Conservation (phyloP, 2,888 invertebrate species). For the Protonemura montana region DNA sequence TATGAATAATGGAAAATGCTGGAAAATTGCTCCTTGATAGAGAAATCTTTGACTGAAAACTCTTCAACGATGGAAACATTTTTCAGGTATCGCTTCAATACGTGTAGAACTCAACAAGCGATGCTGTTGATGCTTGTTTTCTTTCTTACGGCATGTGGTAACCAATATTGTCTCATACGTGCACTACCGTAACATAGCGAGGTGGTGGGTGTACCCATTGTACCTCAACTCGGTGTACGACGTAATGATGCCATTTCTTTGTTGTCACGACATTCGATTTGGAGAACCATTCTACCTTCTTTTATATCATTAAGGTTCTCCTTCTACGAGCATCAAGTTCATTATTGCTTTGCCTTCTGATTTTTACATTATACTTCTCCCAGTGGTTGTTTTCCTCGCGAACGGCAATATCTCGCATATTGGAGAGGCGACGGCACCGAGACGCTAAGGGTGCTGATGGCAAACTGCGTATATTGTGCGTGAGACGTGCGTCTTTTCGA, state of each 20-base stretch:
- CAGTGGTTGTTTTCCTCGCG: not conserved
- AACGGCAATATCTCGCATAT: not conserved
- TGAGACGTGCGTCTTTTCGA: not conserved
- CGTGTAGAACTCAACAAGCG: not conserved
- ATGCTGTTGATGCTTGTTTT: not conserved
- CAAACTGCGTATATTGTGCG: constrained; percentile 12
- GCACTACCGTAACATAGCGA: not conserved
- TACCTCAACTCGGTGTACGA: not conserved
- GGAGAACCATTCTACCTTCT: not conserved
- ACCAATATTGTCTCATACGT: not conserved
- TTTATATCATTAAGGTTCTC: too few species aligned
- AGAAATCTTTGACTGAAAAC: not conserved
- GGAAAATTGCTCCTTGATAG: not conserved
- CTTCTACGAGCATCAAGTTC: not conserved
- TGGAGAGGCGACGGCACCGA: not conserved
- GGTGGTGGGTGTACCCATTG: not conserved
- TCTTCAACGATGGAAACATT: not conserved
- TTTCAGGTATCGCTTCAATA: not conserved
- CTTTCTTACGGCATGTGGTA: not conserved
- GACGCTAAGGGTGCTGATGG: not conserved
- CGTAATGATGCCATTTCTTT: not conserved
- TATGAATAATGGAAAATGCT: constrained; percentile 19
- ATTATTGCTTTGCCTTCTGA: not conserved
- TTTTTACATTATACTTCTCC: not conserved
- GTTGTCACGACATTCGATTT: not conserved